These are phyloP conservation scores for Drosophila punjabiensis DNA, from an alignment of 1,140 invertebrate genomes.

Conservation along the genomic window DNA sequence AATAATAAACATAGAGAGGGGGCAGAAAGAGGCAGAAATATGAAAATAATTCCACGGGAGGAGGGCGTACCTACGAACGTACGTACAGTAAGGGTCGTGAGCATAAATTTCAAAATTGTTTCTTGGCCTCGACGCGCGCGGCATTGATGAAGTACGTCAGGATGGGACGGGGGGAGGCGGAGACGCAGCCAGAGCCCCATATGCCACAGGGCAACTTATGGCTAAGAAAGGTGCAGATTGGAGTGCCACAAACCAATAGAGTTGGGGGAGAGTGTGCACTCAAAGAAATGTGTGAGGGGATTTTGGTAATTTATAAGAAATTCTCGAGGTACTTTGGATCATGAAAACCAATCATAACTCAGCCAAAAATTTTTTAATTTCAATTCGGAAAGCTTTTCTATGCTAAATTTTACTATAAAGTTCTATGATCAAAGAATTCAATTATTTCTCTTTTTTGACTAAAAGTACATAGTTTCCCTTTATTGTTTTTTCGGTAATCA, in stretches of 20 bases:
- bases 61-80: conserved; percentile 28
- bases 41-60: conserved; percentile 43
- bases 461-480: too few species aligned
- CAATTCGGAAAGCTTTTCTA: too few species aligned
- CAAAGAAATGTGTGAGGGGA: not conserved
- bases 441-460: too few species aligned
- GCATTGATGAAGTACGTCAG: conserved; percentile 72
- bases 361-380: too few species aligned
- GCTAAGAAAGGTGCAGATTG: conserved; percentile 59
- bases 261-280: conserved; percentile 22
- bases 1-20: conserved; percentile 39
- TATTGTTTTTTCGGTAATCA: fast-evolving
- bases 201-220: conserved; percentile 79
- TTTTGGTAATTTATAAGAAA: not conserved
- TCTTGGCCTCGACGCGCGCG: conserved; percentile 56
- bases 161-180: not conserved
- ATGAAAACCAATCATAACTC: not conserved
- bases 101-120: conserved; percentile 82
- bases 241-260: conserved; percentile 32
- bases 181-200: conserved; percentile 55
- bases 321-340: not conserved
- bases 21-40: conserved; percentile 3
- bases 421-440: not conserved
- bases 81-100: conserved; percentile 70
- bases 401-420: not conserved